phyloP scores from a whole-genome alignment of 2,113 vertebrate genomes.

The Saguinus imperator region DNA sequence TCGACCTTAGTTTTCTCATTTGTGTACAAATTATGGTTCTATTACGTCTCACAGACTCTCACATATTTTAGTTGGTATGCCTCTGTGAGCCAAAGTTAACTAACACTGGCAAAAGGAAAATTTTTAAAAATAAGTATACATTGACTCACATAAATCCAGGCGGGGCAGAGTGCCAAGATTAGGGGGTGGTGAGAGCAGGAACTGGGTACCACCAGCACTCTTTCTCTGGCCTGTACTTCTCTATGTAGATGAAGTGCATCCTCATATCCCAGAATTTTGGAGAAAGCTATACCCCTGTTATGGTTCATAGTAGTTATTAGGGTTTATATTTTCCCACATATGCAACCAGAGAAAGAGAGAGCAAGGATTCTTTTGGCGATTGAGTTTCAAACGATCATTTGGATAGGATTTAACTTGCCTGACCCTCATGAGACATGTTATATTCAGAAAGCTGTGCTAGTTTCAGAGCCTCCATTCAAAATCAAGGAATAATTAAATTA shows the following conservation, averaged over 20 bases:
- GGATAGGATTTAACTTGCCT: not conserved
- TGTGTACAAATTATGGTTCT: not conserved
- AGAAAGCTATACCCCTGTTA: not conserved
- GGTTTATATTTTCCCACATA: not conserved
- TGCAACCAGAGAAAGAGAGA: not conserved
- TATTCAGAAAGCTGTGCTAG: not conserved
- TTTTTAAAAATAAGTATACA: not conserved
- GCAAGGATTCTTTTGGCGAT: not conserved
- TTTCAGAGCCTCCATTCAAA: not conserved
- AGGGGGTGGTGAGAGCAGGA: not conserved
- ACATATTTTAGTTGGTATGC: not conserved
- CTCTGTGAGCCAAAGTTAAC: not conserved
- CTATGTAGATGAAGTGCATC: not conserved
- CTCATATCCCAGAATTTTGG: not conserved
- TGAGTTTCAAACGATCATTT: not conserved
- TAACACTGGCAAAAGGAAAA: not conserved
- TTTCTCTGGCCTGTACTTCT: not conserved
- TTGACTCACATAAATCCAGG: not conserved
- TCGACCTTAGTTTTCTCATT: not conserved
- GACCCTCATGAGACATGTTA: not conserved
- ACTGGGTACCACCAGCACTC: not conserved
- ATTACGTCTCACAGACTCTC: not conserved
- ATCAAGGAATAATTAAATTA: not conserved
- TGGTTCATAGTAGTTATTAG: not conserved
- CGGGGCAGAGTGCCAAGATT: not conserved